Conservation (phyloP, 2,113 vertebrate species). For the Phalacrocorax aristotelis region DNA sequence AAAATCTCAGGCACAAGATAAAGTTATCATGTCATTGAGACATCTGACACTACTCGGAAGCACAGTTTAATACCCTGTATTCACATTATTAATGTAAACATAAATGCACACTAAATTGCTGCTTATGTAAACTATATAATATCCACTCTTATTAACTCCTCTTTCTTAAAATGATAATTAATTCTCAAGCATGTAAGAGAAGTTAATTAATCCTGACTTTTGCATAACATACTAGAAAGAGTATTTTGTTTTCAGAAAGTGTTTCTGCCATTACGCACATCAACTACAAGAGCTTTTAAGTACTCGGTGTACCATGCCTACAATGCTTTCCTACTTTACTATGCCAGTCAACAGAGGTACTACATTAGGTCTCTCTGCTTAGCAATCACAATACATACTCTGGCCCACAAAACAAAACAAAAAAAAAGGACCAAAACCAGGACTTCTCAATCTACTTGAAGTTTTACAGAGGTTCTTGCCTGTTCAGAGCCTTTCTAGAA, state of each 20-base stretch:
- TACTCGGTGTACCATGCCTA: not conserved
- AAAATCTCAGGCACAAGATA: not conserved
- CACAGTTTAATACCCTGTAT: not conserved
- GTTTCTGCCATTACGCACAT: not conserved
- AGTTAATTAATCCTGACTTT: slow-evolving; percentile 41
- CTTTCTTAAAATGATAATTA: slow-evolving; percentile 42
- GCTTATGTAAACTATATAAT: slow-evolving; percentile 42
- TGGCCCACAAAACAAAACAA: not conserved
- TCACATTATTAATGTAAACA: slow-evolving; percentile 30
- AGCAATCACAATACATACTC: not conserved
- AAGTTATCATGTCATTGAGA: not conserved
- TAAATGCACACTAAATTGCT: slow-evolving; percentile 36
- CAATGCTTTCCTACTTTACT: not conserved
- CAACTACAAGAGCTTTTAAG: not conserved
- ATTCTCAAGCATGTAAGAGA: slow-evolving; percentile 11
- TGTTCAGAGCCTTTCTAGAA: not conserved
- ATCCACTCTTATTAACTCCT: slow-evolving; percentile 3
- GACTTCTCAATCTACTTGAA: not conserved
- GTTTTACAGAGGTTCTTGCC: not conserved
- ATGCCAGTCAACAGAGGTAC: not conserved
- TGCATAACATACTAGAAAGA: slow-evolving; percentile 24
- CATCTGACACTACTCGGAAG: not conserved
- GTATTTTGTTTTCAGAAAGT: slow-evolving; percentile 25
- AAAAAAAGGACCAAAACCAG: not conserved
- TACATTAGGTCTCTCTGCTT: not conserved